Evolutionary conservation across 2,797 vertebrate genomes (phyloP), one percentile per base, ranked within the genome.

Genomic region (Sebastes melanostomus): DNA sequence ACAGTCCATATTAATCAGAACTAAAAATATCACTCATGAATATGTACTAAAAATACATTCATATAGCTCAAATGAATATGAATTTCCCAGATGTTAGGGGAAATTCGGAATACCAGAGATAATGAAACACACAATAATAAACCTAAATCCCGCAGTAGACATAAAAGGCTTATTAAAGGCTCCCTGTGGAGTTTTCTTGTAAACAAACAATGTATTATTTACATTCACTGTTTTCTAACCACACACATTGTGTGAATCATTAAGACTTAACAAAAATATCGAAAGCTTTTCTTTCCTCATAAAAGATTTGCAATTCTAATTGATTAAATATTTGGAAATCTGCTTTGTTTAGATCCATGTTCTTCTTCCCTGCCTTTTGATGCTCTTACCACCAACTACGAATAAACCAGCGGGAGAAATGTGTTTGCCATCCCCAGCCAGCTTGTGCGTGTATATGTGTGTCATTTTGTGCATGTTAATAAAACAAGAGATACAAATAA

Each of bases 111-210:
- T 8, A 75, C 13, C 36, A 77, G 66, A 59, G 20, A 70, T 65
- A 46, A 75, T 72, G 50, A 74, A 63, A 74, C 18, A 5, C 60
- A 46, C 7, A 67, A n/a, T 66, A 78, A 77, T 72, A 50, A 77
- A 70, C 61, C 27, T 76, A 6, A 63, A 30, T 69, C 62, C 25
- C 2, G 2, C 10, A 67, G 32, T 8, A 52, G 29, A 82, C 20
- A 52, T 70, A 60, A 83, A 76, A 68, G 58, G 5, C 42, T 24
- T 38, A 27, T 69, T 73, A 75, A 55, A 68, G 32, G 29, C 11
- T 74, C 71, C 70, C 52, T 50, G 34, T 68, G 42, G 68, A 77
- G 7, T 56, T 73, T 29, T 38, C 34, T 29, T 77, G 29, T 66
- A 62, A 75, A 69, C 20, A 78, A 69, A 68, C 58, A 27, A 12